These are phyloP conservation scores for Tenthredo mesomela DNA, from an alignment of 2,888 invertebrate genomes.

Conservation along the genomic window DNA sequence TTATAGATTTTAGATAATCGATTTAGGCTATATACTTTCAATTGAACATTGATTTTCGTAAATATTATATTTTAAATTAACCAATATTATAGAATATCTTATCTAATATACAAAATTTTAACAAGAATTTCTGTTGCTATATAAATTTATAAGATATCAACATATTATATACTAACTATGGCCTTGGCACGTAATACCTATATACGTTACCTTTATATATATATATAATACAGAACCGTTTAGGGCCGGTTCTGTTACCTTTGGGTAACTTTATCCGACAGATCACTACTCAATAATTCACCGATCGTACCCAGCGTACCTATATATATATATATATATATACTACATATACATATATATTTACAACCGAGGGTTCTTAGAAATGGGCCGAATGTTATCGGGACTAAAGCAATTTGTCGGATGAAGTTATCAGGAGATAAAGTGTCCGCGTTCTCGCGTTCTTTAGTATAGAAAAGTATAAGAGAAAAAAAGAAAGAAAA, in stretches of 20 bases:
- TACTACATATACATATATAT: neutral
- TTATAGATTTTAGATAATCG: neutral
- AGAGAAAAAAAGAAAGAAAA: neutral
- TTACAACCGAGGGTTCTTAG: neutral
- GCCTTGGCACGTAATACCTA: conserved; percentile 5
- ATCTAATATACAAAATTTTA: neutral
- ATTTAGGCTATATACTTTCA: neutral
- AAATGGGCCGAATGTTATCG: conserved; percentile 7
- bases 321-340: neutral
- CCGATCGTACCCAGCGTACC: neutral
- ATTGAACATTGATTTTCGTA: neutral
- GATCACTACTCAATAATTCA: conserved; percentile 6
- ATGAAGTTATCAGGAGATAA: neutral
- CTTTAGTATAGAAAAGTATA: neutral
- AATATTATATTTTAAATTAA: neutral
- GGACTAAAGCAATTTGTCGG: neutral
- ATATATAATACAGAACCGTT: neutral
- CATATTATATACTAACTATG: neutral
- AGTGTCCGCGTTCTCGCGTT: neutral
- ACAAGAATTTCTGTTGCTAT: neutral
- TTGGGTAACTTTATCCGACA: conserved; percentile 4
- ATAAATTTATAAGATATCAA: neutral
- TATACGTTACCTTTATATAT: neutral
- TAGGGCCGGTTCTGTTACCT: conserved; percentile 13
- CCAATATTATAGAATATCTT: neutral